These are phyloP conservation scores for Xylota segnis DNA, from an alignment of 2,888 invertebrate species.

Conservation along the genomic window DNA sequence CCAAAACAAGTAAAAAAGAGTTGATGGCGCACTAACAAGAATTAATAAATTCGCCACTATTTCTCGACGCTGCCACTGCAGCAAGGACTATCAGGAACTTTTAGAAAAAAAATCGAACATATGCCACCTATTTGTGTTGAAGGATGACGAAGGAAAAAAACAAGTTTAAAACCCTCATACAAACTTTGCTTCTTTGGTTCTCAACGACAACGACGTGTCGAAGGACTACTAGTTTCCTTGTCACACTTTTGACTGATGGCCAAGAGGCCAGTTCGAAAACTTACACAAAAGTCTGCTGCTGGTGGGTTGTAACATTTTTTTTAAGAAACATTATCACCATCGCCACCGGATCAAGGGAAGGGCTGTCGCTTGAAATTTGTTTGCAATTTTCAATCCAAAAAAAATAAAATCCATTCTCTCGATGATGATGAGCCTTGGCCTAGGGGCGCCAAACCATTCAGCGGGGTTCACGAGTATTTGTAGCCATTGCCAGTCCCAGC, in stretches of 20 bases:
- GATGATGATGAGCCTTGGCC: conserved; percentile 27
- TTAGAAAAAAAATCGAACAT: conserved; percentile 15
- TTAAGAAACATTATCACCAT: conserved; percentile 49
- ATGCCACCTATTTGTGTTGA: conserved; percentile 42
- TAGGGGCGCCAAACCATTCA: conserved; percentile 20
- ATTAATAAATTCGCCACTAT: conserved; percentile 66
- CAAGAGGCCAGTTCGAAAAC: conserved; percentile 39
- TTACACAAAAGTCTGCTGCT: conserved; percentile 25
- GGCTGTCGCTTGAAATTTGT: conserved; percentile 24
- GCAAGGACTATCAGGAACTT: not conserved
- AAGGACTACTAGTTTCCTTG: conserved; percentile 59
- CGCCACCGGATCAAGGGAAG: not conserved
- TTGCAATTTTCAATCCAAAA: conserved; percentile 22
- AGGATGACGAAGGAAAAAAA: conserved; percentile 33
- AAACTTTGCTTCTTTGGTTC: conserved; percentile 28
- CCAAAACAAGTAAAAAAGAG: too few relatives aligned
- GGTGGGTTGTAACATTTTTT: conserved; percentile 62
- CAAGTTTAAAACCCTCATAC: conserved; percentile 19
- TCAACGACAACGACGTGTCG: conserved; percentile 49
- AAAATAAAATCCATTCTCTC: not conserved
- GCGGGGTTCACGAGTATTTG: conserved; percentile 22
- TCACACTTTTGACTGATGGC: conserved; percentile 65
- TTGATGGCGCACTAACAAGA: conserved; percentile 42
- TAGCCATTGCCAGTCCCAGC: conserved; percentile 21
- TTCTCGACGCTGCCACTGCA: conserved; percentile 54